phyloP scores from a whole-genome alignment of 2,888 invertebrate species.

The Lamellibrachia columna region DNA sequence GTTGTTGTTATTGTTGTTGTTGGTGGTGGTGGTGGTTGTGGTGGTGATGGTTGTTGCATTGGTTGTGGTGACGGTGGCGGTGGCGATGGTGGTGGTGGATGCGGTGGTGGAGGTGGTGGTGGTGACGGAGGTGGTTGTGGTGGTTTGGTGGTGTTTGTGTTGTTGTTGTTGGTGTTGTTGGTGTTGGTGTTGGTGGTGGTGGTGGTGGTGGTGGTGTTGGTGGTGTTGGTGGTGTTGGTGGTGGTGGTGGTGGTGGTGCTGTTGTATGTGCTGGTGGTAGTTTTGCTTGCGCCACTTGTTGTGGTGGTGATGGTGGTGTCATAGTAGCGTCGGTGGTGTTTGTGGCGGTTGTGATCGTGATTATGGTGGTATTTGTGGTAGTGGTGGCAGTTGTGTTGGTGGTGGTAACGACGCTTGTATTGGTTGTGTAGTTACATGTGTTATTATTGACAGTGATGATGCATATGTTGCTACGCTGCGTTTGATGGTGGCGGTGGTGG shows the following conservation, averaged over 20 bases:
- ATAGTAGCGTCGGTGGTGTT: background rate
- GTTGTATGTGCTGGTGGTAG: background rate
- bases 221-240: background rate
- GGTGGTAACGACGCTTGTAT: no score
- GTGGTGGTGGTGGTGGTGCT: background rate
- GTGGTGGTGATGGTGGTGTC: background rate
- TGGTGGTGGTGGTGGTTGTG: background rate
- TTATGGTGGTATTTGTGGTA: background rate
- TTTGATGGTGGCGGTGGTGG: no score
- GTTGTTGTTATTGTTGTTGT: no score
- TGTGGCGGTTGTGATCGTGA: background rate
- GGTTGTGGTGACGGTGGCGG: background rate
- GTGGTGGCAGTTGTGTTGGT: background rate
- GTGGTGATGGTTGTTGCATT: background rate
- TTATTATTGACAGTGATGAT: no score
- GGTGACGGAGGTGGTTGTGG: background rate
- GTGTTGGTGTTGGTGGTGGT: no score
- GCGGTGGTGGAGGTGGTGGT: background rate
- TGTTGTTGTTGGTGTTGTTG: no score
- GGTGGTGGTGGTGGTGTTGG: no score
- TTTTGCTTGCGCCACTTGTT: background rate
- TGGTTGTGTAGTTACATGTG: no score
- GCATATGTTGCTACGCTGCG: no score
- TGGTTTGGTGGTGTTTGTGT: no score
- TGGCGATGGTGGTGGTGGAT: background rate